Conservation (phyloP, 2,113 vertebrate genomes). For the Stigmatopora argus region DNA sequence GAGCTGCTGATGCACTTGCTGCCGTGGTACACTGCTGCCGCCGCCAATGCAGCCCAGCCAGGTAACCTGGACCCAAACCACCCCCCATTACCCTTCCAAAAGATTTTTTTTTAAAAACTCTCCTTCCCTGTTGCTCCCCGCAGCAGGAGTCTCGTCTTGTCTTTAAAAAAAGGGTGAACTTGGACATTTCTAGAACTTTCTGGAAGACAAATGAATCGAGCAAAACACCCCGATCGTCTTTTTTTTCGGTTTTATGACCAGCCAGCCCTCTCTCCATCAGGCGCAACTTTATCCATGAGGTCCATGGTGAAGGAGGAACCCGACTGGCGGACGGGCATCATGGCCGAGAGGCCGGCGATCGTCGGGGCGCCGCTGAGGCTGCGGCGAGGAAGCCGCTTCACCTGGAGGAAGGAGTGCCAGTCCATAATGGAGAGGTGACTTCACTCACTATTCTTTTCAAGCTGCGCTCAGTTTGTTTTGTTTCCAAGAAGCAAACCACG, state of each 20-base stretch:
- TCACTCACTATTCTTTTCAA: background rate
- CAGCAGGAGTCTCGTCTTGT: slow-evolving; percentile 11
- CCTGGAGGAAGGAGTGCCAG: slow-evolving; percentile 81
- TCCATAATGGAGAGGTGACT: slow-evolving; percentile 78
- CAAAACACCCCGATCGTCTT: too few species aligned
- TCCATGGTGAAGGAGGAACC: slow-evolving; percentile 77
- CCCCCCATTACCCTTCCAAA: background rate
- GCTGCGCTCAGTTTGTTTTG: too few species aligned
- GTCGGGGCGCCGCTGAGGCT: slow-evolving; percentile 70
- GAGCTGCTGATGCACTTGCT: slow-evolving; percentile 76
- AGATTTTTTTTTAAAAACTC: background rate
- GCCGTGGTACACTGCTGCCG: slow-evolving; percentile 73
- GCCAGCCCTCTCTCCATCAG: slow-evolving; percentile 32
- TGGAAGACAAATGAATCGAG: too few species aligned
- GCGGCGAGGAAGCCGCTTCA: slow-evolving; percentile 76
- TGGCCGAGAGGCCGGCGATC: slow-evolving; percentile 57
- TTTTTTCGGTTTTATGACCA: background rate
- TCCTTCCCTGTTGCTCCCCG: slow-evolving; percentile 18
- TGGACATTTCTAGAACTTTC: too few species aligned
- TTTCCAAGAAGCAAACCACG: background rate
- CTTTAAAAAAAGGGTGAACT: too few species aligned
- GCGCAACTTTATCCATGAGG: slow-evolving; percentile 74
- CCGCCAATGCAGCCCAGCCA: slow-evolving; percentile 66
- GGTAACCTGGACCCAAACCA: slow-evolving; percentile 51
- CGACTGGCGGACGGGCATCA: slow-evolving; percentile 71